Conservation (phyloP, 2,888 invertebrate species). For the Phytoseiulus persimilis region DNA sequence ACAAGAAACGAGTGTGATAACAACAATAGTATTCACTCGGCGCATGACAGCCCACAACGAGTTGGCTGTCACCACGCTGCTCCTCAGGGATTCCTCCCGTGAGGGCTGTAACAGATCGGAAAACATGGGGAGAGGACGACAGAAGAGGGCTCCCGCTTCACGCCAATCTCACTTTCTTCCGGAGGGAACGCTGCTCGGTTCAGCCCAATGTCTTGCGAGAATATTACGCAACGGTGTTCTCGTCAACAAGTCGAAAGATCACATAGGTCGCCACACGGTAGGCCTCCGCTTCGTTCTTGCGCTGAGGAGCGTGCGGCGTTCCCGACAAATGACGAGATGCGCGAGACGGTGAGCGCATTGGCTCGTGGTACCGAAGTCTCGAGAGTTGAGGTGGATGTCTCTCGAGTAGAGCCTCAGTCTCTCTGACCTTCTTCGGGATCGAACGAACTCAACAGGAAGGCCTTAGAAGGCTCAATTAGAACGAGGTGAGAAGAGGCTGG, state of each 20-base stretch:
- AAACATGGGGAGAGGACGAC: neutral
- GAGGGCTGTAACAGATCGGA: neutral
- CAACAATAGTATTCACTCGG: neutral
- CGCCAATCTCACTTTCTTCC: neutral
- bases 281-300: too few species aligned
- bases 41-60: neutral
- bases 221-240: neutral
- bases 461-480: too few species aligned
- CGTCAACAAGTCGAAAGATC: neutral
- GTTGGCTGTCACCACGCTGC: neutral
- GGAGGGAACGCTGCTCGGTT: neutral
- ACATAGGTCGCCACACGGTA: neutral
- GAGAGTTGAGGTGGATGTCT: too few species aligned
- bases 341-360: too few species aligned
- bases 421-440: too few species aligned
- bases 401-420: too few species aligned
- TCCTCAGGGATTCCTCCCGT: neutral
- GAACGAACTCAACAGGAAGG: too few species aligned
- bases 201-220: neutral
- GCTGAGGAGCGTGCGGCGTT: too few species aligned
- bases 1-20: neutral
- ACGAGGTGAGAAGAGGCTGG: too few species aligned
- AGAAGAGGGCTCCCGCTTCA: neutral
- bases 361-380: too few species aligned
- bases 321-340: too few species aligned